These are phyloP conservation scores for Myathropa florea DNA, from an alignment of 2,888 invertebrate species.

Conservation along the genomic window DNA sequence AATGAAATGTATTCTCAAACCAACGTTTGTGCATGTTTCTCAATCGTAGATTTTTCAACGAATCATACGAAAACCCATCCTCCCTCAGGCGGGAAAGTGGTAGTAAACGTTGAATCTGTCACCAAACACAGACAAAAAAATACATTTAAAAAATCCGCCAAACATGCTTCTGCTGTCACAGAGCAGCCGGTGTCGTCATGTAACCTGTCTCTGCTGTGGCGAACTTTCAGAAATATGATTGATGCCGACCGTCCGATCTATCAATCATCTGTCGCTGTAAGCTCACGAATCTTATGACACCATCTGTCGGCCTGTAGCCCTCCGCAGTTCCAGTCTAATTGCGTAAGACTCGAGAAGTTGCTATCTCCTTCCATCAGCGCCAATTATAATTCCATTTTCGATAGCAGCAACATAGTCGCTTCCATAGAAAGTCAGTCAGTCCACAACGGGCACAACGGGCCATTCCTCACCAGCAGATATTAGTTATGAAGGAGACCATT, in stretches of 20 bases:
- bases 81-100: not conserved
- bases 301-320: not conserved
- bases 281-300: not conserved
- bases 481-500: slow-evolving; percentile 48
- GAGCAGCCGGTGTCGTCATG: not conserved
- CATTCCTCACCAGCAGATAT: slow-evolving; percentile 24
- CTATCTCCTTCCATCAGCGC: not conserved
- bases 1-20: no score
- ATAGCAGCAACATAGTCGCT: not conserved
- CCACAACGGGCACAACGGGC: not conserved
- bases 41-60: no score
- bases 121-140: not conserved
- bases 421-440: not conserved
- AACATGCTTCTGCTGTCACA: not conserved
- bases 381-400: not conserved
- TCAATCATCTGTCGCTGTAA: not conserved
- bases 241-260: not conserved
- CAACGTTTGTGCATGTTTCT: no score
- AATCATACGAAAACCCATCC: not conserved
- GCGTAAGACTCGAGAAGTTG: not conserved
- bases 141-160: no score
- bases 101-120: not conserved
- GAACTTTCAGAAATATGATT: not conserved
- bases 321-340: not conserved
- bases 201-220: not conserved